Conservation (phyloP, 2,797 vertebrate genomes). For the Betta splendens region DNA sequence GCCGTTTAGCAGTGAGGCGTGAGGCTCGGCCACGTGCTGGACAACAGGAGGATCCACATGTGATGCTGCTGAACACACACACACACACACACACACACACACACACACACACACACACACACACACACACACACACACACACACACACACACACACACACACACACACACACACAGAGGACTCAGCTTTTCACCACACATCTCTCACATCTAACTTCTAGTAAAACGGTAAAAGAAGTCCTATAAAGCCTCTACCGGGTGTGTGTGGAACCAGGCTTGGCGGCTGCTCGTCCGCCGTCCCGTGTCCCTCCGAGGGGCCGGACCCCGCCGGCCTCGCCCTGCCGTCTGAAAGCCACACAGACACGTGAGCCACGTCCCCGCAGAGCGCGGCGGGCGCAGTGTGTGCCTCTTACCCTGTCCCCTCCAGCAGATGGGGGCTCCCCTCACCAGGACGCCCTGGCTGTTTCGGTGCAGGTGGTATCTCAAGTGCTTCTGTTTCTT, state of each 20-base stretch:
- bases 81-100: conserved; percentile 3
- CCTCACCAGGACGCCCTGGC: conserved; percentile 88
- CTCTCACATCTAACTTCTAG: too few species aligned
- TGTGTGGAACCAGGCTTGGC: conserved; percentile 56
- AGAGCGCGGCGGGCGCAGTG: too few species aligned
- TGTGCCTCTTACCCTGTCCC: conserved; percentile 84
- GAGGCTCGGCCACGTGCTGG: conserved; percentile 53
- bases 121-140: too few species aligned
- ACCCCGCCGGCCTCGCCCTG: conserved; percentile 78
- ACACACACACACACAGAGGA: too few species aligned
- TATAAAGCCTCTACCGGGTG: too few species aligned
- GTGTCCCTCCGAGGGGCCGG: conserved; percentile 72
- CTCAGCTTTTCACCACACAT: too few species aligned
- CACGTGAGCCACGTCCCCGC: neutral
- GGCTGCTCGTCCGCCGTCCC: conserved; percentile 78
- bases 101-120: conserved; percentile 11
- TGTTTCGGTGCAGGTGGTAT: conserved; percentile 89
- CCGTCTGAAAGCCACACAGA: conserved; percentile 75
- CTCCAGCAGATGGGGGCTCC: conserved; percentile 95
- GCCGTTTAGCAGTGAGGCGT: conserved; percentile 67
- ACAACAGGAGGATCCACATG: conserved; percentile 54
- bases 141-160: too few species aligned
- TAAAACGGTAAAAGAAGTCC: too few species aligned
- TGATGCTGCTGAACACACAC: conserved; percentile 40
- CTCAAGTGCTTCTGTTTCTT: conserved; percentile 99